These are phyloP conservation scores for Amiota minor DNA, from an alignment of 2,888 invertebrate genomes.

Conservation along the genomic window DNA sequence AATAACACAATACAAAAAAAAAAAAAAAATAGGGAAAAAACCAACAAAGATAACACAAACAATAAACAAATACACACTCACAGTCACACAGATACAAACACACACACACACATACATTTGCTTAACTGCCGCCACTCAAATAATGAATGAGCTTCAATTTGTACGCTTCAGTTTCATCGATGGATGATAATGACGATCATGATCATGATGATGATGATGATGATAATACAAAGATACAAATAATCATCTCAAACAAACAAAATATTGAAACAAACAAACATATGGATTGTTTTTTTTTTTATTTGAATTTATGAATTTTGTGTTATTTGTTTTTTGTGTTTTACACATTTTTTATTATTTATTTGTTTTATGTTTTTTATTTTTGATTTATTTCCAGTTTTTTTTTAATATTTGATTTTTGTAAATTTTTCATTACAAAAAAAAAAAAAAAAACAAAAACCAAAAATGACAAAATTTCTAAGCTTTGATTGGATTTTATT, in stretches of 20 bases:
- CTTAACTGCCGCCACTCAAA: neutral
- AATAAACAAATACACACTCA: slow-evolving; percentile 15
- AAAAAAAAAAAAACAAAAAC: no score
- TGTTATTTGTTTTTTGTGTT: no score
- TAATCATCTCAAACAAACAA: slow-evolving; percentile 1
- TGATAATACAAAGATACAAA: neutral
- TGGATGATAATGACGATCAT: neutral
- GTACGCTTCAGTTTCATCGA: neutral
- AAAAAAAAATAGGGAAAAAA: neutral
- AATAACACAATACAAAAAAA: neutral
- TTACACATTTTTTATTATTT: no score
- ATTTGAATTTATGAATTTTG: neutral
- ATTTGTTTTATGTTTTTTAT: no score
- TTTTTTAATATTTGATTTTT: neutral
- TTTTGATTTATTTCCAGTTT: neutral
- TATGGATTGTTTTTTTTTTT: neutral
- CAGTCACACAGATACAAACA: neutral
- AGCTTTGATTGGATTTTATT: no score
- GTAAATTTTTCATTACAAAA: no score
- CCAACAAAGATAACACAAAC: neutral
- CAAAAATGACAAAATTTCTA: no score
- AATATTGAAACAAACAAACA: neutral
- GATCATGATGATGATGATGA: neutral
- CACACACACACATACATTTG: no score
- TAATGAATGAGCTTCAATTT: slow-evolving; percentile 24